phyloP scores from a whole-genome alignment of 2,888 invertebrate genomes.

The Steinernema scapterisci region DNA sequence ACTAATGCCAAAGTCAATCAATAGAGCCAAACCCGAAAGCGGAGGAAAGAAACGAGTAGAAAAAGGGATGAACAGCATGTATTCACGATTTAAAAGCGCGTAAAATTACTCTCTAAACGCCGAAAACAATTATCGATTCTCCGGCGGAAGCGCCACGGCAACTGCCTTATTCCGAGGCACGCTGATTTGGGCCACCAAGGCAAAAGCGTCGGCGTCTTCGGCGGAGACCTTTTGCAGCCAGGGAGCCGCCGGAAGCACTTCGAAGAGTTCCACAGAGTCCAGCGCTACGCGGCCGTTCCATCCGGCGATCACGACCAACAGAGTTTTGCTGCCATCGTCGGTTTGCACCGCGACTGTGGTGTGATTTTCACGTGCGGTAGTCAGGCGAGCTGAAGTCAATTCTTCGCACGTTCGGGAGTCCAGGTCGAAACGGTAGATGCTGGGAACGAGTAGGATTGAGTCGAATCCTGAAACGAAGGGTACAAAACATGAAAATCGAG shows the following conservation, averaged over 20 bases:
- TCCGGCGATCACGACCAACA: slow-evolving; percentile 53
- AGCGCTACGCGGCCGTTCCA: slow-evolving; percentile 55
- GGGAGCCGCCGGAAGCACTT: slow-evolving; percentile 35
- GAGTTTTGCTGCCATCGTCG: neutral
- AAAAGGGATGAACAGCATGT: too few relatives aligned
- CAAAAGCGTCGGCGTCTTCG: neutral
- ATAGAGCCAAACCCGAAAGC: too few relatives aligned
- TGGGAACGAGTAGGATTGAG: slow-evolving; percentile 42
- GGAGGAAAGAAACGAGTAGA: too few relatives aligned
- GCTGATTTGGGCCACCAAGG: neutral
- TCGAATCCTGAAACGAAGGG: slow-evolving; percentile 45
- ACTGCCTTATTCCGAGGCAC: slow-evolving; percentile 41
- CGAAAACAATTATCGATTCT: neutral
- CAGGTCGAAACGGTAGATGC: slow-evolving; percentile 46
- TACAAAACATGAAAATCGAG: too few relatives aligned
- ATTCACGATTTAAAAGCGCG: too few relatives aligned
- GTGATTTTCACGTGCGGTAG: slow-evolving; percentile 56
- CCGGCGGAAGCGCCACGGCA: neutral
- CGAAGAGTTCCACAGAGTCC: slow-evolving; percentile 49
- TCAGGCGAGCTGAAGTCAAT: slow-evolving; percentile 38
- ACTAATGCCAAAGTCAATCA: too few relatives aligned
- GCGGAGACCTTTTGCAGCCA: slow-evolving; percentile 28
- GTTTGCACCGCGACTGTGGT: slow-evolving; percentile 39
- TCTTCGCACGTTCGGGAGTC: slow-evolving; percentile 40
- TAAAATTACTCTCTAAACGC: neutral